phyloP scores from a whole-genome alignment of 2,113 vertebrate genomes.

The Calyptomena viridis region DNA sequence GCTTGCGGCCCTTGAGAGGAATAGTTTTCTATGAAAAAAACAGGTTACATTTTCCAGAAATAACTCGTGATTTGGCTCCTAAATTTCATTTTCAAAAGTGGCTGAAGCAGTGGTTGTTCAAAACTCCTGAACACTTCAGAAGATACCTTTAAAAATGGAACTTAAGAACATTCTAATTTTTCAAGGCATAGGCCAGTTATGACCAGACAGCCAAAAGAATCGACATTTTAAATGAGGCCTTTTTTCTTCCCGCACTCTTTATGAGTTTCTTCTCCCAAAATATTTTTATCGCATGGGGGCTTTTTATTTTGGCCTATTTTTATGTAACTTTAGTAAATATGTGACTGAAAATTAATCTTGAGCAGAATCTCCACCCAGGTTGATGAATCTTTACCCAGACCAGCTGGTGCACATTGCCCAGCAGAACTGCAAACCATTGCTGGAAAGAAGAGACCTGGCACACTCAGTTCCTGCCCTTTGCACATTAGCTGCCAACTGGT shows the following conservation, averaged over 20 bases:
- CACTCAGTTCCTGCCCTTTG: neutral
- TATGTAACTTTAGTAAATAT: fast-evolving
- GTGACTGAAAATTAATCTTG: neutral
- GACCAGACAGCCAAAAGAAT: neutral
- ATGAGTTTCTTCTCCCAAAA: neutral
- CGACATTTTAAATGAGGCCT: neutral
- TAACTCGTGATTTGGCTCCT: neutral
- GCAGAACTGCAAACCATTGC: neutral
- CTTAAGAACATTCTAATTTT: neutral
- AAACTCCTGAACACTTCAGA: neutral
- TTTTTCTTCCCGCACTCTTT: neutral
- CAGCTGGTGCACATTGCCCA: neutral
- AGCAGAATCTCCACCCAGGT: neutral
- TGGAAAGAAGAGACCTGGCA: neutral
- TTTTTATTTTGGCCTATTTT: neutral
- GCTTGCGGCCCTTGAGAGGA: neutral
- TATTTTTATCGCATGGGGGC: neutral
- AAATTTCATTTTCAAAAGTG: neutral
- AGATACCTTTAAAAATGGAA: neutral
- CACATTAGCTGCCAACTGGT: neutral
- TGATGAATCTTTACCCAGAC: neutral
- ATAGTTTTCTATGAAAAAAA: neutral
- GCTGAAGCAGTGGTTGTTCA: neutral
- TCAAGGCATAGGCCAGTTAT: neutral
- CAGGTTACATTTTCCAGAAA: neutral